Conservation (phyloP, 2,888 invertebrate genomes). For the Euplexia lucipara region DNA sequence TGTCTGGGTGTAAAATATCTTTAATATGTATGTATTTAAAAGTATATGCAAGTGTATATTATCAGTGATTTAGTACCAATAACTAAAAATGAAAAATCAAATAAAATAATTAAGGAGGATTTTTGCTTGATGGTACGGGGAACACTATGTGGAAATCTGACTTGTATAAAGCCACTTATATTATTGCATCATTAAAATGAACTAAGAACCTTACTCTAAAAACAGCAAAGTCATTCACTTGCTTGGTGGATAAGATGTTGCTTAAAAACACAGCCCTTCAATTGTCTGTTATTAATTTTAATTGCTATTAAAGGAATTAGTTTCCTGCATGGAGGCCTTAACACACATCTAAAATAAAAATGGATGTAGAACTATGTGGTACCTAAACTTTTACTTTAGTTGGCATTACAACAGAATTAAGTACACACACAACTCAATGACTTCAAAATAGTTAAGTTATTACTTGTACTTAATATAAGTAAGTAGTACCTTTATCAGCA, state of each 20-base stretch:
- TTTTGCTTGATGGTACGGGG: too few relatives aligned
- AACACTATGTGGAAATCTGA: too few relatives aligned
- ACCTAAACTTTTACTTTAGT: slow-evolving; percentile 4
- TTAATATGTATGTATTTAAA: too few relatives aligned
- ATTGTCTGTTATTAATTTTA: slow-evolving; percentile 17
- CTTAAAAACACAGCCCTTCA: slow-evolving; percentile 5
- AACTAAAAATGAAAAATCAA: too few relatives aligned
- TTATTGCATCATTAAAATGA: slow-evolving; percentile 12
- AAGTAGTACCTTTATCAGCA: background rate
- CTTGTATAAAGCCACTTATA: too few relatives aligned
- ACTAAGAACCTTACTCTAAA: slow-evolving; percentile 2
- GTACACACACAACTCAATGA: background rate
- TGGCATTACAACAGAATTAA: slow-evolving; percentile 16
- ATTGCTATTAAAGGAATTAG: slow-evolving; percentile 21
- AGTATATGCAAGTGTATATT: too few relatives aligned
- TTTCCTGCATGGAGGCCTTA: too few relatives aligned
- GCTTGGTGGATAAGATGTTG: background rate
- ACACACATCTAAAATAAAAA: background rate
- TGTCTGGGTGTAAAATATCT: too few relatives aligned
- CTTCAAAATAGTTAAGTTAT: background rate
- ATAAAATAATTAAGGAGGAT: too few relatives aligned
- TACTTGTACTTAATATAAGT: background rate
- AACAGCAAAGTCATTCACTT: slow-evolving; percentile 32
- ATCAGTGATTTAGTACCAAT: too few relatives aligned
- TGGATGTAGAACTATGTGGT: background rate